Percentiles rank a stretch among this genome's conserved stretches.
Evolutionary conservation across 1,140 invertebrate species (phyloP).

Genomic region (Trypoxylus dichotomus): DNA sequence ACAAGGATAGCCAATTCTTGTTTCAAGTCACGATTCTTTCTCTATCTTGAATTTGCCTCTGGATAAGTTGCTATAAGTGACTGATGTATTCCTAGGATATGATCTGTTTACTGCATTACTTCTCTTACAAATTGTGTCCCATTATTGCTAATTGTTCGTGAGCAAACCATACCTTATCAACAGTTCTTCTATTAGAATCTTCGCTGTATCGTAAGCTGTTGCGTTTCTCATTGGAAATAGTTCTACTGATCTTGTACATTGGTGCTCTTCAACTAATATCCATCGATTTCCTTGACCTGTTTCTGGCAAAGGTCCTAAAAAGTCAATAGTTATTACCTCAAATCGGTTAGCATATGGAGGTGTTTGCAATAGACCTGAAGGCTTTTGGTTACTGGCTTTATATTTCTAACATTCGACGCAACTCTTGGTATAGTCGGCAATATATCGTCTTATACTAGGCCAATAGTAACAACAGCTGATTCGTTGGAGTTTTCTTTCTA

Average conservation of each 20-base stretch:
- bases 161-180: neutral
- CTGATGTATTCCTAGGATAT: neutral
- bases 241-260: neutral
- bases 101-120: neutral
- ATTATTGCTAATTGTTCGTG: neutral
- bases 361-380: neutral
- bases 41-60: conserved; percentile 51
- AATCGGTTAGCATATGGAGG: neutral
- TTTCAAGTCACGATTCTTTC: conserved; percentile 52
- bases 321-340: neutral
- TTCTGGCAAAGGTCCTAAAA: neutral
- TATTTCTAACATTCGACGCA: too few relatives aligned
- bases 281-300: neutral
- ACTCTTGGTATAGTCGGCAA: too few relatives aligned
- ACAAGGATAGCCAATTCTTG: conserved; percentile 48
- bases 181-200: neutral
- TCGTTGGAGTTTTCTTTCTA: too few relatives aligned
- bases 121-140: conserved; percentile 6
- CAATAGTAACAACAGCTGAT: too few relatives aligned
- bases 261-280: neutral
- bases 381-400: too few relatives aligned
- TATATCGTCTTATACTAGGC: too few relatives aligned
- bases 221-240: neutral
- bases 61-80: conserved; percentile 46
- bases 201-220: neutral